Evolutionary conservation across 2,113 vertebrate genomes (phyloP).

Genomic region (Centropristis striata): DNA sequence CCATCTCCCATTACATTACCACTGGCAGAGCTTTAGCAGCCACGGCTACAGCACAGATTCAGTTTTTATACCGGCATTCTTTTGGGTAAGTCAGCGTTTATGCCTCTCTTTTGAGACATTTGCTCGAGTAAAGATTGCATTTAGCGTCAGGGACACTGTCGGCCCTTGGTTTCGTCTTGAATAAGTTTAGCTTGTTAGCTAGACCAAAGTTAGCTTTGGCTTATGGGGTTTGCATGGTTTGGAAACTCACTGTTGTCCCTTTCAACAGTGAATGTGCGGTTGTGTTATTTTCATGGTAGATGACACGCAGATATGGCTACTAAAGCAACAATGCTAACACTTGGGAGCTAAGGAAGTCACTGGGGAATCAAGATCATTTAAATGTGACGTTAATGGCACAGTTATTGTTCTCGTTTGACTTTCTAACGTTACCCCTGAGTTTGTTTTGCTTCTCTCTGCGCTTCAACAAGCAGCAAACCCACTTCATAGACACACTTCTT

Average conservation of each 20-base stretch:
- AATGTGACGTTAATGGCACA: neutral
- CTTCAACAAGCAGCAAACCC: neutral
- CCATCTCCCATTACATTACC: slow-evolving; percentile 48
- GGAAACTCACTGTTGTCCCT: neutral
- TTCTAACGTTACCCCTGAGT: neutral
- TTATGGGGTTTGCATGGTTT: neutral
- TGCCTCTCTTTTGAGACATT: neutral
- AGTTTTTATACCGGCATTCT: slow-evolving; percentile 24
- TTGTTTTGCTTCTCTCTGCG: slow-evolving; percentile 15
- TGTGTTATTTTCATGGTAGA: neutral
- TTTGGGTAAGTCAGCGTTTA: slow-evolving; percentile 68
- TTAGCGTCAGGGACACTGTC: neutral
- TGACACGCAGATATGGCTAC: neutral
- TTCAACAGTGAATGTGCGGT: neutral
- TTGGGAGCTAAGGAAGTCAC: neutral
- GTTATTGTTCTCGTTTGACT: neutral
- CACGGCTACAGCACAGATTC: slow-evolving; percentile 21
- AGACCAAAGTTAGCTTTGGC: slow-evolving; percentile 67
- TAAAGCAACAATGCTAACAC: neutral
- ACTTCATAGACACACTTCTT: neutral
- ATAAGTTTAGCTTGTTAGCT: slow-evolving; percentile 70
- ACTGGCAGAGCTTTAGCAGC: slow-evolving; percentile 43
- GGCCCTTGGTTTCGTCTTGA: slow-evolving; percentile 14
- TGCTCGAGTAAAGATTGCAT: neutral
- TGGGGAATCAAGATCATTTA: neutral